Percentiles rank a stretch among this genome's conserved stretches.
Conservation (phyloP, 2,888 invertebrate genomes). For the Tenthredo notha region DNA sequence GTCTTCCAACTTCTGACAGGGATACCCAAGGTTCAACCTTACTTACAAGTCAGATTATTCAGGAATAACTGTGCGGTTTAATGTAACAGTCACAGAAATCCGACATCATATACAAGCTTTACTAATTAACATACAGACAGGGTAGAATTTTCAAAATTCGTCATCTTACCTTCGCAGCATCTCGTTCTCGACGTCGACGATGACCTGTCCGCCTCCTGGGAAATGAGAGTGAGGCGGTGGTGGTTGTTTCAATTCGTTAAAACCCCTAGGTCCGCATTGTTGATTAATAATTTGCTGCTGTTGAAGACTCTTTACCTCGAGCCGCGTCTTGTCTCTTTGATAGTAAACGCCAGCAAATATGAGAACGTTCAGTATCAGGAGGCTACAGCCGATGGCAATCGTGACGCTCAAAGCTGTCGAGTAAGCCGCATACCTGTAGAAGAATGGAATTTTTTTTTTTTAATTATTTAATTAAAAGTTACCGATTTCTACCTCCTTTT, state of each 20-base stretch:
- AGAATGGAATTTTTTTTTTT: constrained; percentile 33
- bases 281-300: constrained; percentile 87
- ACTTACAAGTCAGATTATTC: neutral
- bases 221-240: constrained; percentile 90
- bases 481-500: neutral
- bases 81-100: neutral
- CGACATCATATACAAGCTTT: neutral
- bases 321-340: constrained; percentile 87
- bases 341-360: constrained; percentile 93
- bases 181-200: constrained; percentile 91
- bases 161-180: constrained; percentile 76
- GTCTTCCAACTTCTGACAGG: constrained; percentile 8
- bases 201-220: constrained; percentile 89
- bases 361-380: constrained; percentile 89
- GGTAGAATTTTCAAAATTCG: neutral
- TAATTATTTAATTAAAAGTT: constrained; percentile 41
- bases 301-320: constrained; percentile 89
- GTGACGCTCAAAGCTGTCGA: constrained; percentile 89
- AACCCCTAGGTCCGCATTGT: constrained; percentile 85
- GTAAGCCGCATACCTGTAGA: constrained; percentile 83
- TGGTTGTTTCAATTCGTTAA: constrained; percentile 75
- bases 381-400: constrained; percentile 90
- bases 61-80: neutral
- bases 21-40: neutral
- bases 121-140: too few species aligned